Evolutionary conservation across 2,797 vertebrate species (phyloP).

Genomic region (Sarcophilus harrisii): DNA sequence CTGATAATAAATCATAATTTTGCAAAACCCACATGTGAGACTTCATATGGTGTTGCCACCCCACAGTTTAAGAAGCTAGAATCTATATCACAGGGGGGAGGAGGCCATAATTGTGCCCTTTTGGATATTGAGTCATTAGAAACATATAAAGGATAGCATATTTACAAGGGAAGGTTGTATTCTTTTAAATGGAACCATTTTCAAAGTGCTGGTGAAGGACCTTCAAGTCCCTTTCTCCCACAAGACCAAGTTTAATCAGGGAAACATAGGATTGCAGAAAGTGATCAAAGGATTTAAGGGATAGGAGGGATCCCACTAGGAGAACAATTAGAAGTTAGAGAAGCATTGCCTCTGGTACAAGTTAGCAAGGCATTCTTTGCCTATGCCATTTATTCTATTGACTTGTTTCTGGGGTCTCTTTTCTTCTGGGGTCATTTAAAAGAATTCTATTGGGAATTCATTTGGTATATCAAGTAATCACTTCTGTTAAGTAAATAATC

Average conservation of each 20-base stretch:
- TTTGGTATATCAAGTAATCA: not conserved
- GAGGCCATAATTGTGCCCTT: not conserved
- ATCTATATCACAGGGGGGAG: not conserved
- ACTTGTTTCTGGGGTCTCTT: not conserved
- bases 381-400: not conserved
- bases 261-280: not conserved
- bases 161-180: not conserved
- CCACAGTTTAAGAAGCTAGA: too few relatives aligned
- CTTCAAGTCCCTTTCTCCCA: not conserved
- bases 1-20: too few relatives aligned
- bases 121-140: not conserved
- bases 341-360: not conserved
- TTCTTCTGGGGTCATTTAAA: not conserved
- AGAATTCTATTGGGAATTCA: slow-evolving; percentile 17
- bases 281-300: not conserved
- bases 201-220: not conserved
- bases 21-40: too few relatives aligned
- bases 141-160: not conserved
- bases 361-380: not conserved
- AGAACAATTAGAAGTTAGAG: not conserved
- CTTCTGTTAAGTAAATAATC: slow-evolving; percentile 28
- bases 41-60: too few relatives aligned
- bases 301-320: not conserved
- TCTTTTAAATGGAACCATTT: not conserved
- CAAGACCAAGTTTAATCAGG: not conserved